Conservation (phyloP, 2,797 vertebrate species). For the Sebastes jordani region DNA sequence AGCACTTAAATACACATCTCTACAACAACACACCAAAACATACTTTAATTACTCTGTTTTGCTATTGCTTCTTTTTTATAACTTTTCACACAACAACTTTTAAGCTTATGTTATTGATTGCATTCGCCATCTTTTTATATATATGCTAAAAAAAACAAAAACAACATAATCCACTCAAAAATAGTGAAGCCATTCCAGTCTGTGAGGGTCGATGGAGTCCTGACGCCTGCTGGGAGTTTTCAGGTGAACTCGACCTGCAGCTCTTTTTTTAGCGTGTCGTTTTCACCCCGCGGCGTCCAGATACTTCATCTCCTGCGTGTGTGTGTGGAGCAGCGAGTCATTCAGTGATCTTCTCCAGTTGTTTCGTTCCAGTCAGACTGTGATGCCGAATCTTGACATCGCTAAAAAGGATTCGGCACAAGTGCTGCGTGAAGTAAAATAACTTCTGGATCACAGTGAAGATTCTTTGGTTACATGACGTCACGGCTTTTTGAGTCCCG, state of each 20-base stretch:
- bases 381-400: conserved; percentile 5
- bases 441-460: conserved; percentile 52
- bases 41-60: conserved; percentile 88
- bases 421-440: conserved; percentile 42
- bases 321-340: conserved; percentile 36
- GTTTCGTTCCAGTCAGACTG: conserved; percentile 42
- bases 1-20: conserved; percentile 98
- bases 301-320: conserved; percentile 13
- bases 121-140: conserved; percentile 81
- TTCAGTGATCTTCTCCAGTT: conserved; percentile 46
- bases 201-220: conserved; percentile 32
- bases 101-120: conserved; percentile 84
- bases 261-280: conserved; percentile 9
- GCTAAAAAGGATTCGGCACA: conserved; percentile 27
- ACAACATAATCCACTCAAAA: conserved; percentile 75
- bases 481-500: conserved; percentile 30
- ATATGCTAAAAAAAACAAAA: conserved; percentile 55
- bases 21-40: conserved; percentile 96
- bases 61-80: conserved; percentile 83
- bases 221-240: conserved; percentile 15
- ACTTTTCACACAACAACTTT: conserved; percentile 91
- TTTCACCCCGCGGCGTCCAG: conserved; percentile 9
- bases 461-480: conserved; percentile 39
- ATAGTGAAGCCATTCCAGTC: conserved; percentile 70
- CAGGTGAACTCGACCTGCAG: conserved; percentile 3